Percentiles rank a stretch among this genome's conserved stretches.
phyloP scores from a whole-genome alignment of 2,797 vertebrate genomes.

The Ispidina lecontei region DNA sequence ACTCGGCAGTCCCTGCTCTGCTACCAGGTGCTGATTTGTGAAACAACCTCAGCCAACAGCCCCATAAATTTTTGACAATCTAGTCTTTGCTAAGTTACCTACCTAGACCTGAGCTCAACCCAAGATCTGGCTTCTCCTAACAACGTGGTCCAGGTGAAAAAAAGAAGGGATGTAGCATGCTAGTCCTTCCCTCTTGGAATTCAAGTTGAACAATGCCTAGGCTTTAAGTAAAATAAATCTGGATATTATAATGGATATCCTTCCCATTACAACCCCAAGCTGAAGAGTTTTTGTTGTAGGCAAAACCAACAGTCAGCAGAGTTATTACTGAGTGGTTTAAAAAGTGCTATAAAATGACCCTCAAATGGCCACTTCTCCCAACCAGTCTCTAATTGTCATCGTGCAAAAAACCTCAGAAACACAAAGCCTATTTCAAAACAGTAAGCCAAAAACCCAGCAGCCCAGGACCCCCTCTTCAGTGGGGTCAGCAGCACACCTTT shows the following conservation, averaged over 20 bases:
- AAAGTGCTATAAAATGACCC: not conserved
- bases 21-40: not conserved
- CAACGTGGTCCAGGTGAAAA: not conserved
- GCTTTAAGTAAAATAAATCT: not conserved
- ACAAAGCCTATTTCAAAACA: not conserved
- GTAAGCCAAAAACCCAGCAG: not conserved
- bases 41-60: not conserved
- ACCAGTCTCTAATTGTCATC: not conserved
- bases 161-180: not conserved
- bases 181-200: not conserved
- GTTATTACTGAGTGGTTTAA: not conserved
- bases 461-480: not conserved
- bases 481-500: conserved; percentile 11
- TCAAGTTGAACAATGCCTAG: not conserved
- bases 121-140: not conserved
- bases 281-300: not conserved
- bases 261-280: not conserved
- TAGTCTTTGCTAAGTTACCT: not conserved
- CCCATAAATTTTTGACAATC: not conserved
- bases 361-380: not conserved
- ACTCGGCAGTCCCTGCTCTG: not conserved
- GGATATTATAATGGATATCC: not conserved
- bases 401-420: not conserved
- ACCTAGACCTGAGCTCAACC: not conserved
- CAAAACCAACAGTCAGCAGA: not conserved